These are phyloP conservation scores for Lycocorax pyrrhopterus DNA, from an alignment of 2,113 vertebrate species.

Conservation along the genomic window DNA sequence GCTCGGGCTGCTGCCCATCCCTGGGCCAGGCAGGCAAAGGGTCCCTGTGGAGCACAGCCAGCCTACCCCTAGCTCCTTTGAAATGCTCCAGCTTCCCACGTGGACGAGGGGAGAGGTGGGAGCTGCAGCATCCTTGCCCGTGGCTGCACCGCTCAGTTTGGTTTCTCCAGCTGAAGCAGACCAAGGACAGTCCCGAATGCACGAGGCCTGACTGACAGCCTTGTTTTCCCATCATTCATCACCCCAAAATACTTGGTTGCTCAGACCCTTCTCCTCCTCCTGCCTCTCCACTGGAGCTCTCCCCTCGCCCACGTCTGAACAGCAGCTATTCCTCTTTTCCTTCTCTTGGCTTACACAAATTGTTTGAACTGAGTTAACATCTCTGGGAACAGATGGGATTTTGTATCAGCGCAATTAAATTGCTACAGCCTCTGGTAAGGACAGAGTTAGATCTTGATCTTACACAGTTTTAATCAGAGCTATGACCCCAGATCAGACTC, in stretches of 20 bases:
- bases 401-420: background rate
- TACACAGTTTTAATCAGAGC: background rate
- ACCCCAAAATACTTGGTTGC: background rate
- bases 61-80: background rate
- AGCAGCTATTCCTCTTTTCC: background rate
- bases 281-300: background rate
- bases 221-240: background rate
- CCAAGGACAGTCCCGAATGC: background rate
- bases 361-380: background rate
- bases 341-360: background rate
- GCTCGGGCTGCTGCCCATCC: background rate
- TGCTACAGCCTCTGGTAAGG: background rate
- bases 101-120: background rate
- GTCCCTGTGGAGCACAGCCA: background rate
- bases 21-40: background rate
- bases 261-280: background rate
- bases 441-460: background rate
- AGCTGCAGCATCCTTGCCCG: background rate
- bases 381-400: background rate
- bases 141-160: rapidly evolving
- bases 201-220: background rate
- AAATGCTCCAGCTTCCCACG: background rate
- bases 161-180: background rate
- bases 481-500: background rate
- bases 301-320: rapidly evolving